Evolutionary conservation across 1,140 invertebrate genomes (phyloP), one percentile per base, ranked within the genome.

Genomic region (Penaeus japonicus): DNA sequence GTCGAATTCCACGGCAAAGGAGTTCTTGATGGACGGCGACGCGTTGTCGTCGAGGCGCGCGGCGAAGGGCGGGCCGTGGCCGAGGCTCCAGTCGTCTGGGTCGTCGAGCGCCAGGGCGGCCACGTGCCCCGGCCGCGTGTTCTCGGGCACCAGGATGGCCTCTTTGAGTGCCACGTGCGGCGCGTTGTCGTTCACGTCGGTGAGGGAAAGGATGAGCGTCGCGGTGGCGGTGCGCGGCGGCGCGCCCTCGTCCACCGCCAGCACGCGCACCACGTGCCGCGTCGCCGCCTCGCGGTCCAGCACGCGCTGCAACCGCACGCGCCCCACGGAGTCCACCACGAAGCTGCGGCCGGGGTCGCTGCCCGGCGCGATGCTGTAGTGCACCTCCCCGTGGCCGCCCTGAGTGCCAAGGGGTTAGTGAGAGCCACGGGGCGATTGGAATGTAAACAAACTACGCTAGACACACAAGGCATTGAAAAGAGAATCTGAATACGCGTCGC

Each of bases 141-240:
- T 89, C 87, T 89, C 87, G 22, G 22, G 87, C 15, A 89, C 57
- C 57, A 77, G 80, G 4, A 89, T 55, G 10, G 81, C 62, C 57
- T 82, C 32, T 0, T 83, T 59, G 27, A 75, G 85, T 4, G 83
- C 84, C 22, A 89, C 84, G 54, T 39, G 92, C 1, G 98, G 98
- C 0, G 95, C 92, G 93, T 98, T 98, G 91, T 99, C 97, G 92
- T 99, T 99, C 2, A 95, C 95, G 92, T 99, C 97, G 0, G 96
- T 96, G 0, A 99, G 96, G 91, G 97, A 96, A 24, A 99, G 95
- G 75, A 95, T 93, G 15, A 98, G 92, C 91, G 96, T 88, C 39
- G 90, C 92, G 15, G 91, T 91, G 22, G 92, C 84, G 5, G 92
- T 91, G 78, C 75, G 94, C 94, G 2, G 96, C 7, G 85, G 89